A percentile compares a stretch with the other conserved stretches of the same genome.
Conservation (phyloP, 2,888 invertebrate genomes). For the Embidobia sp. region DNA sequence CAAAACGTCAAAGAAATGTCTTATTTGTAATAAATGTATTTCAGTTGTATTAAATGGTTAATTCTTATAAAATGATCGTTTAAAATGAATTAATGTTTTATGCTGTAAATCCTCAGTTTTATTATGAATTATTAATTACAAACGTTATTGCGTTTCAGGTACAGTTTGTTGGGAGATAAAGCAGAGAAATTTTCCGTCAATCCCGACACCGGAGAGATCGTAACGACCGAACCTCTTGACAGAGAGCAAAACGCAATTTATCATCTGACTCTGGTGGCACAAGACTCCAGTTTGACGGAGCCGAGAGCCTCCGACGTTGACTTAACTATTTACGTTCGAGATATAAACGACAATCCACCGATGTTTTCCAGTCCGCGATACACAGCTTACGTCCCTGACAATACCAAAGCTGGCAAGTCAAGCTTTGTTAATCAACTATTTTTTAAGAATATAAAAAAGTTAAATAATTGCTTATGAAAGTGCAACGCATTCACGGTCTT, state of each 20-base stretch:
- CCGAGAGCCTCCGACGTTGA: constrained; percentile 92
- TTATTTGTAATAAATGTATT: too few species aligned
- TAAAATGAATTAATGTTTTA: too few species aligned
- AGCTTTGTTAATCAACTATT: too few species aligned
- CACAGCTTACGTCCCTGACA: constrained; percentile 91
- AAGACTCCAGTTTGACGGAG: constrained; percentile 93
- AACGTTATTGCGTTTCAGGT: constrained; percentile 82
- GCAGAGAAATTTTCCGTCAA: constrained; percentile 91
- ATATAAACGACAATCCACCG: constrained; percentile 94
- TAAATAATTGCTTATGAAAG: too few species aligned
- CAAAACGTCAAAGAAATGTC: too few species aligned
- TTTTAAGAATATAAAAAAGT: too few species aligned
- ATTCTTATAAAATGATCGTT: too few species aligned
- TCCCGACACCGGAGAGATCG: constrained; percentile 89
- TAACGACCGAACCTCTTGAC: constrained; percentile 88
- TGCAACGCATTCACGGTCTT: too few species aligned
- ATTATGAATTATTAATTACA: background rate
- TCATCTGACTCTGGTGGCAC: constrained; percentile 92
- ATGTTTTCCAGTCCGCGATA: constrained; percentile 88
- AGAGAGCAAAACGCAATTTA: constrained; percentile 90
- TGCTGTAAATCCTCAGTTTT: too few species aligned
- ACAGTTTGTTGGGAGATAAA: constrained; percentile 91
- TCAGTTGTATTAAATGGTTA: too few species aligned
- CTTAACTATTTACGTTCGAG: constrained; percentile 89
- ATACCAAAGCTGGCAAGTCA: constrained; percentile 86